A percentile compares a stretch with the other conserved stretches of the same genome.
Evolutionary conservation across 2,797 vertebrate genomes (phyloP).

Genomic region (Onychomys leucogaster): DNA sequence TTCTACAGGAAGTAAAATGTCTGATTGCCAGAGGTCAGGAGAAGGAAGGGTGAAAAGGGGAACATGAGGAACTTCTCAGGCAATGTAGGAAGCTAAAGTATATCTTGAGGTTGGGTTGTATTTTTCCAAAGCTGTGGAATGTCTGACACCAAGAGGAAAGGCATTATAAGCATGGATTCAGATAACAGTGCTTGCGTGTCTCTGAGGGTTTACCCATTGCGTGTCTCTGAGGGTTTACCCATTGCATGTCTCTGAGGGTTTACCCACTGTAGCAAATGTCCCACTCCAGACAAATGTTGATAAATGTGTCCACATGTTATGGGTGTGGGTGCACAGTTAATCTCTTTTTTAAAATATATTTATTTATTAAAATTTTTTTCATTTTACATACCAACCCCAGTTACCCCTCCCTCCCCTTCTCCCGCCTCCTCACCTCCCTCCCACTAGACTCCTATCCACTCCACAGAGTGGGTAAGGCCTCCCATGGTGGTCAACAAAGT

Average conservation of each 20-base stretch:
- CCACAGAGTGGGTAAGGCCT: too few species aligned
- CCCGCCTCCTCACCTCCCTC: too few species aligned
- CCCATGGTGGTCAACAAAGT: too few species aligned
- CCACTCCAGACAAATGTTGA: not conserved
- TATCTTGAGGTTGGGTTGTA: not conserved
- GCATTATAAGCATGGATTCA: not conserved
- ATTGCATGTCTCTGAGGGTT: not conserved
- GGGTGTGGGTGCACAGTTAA: not conserved
- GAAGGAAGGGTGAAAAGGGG: accelerated
- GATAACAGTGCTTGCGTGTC: not conserved
- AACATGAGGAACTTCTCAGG: not conserved
- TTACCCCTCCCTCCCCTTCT: too few species aligned
- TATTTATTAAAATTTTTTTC: too few species aligned
- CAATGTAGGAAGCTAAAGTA: not conserved
- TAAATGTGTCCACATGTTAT: not conserved
- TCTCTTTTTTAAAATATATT: too few species aligned
- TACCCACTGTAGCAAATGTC: not conserved
- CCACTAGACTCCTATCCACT: too few species aligned
- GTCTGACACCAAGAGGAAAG: not conserved
- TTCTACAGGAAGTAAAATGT: not conserved
- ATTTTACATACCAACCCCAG: too few species aligned
- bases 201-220: not conserved
- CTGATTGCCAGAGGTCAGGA: not conserved
- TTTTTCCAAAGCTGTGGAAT: not conserved
- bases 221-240: too few species aligned